phyloP scores from a whole-genome alignment of 2,113 vertebrate species.

The Melanostigma gelatinosum region DNA sequence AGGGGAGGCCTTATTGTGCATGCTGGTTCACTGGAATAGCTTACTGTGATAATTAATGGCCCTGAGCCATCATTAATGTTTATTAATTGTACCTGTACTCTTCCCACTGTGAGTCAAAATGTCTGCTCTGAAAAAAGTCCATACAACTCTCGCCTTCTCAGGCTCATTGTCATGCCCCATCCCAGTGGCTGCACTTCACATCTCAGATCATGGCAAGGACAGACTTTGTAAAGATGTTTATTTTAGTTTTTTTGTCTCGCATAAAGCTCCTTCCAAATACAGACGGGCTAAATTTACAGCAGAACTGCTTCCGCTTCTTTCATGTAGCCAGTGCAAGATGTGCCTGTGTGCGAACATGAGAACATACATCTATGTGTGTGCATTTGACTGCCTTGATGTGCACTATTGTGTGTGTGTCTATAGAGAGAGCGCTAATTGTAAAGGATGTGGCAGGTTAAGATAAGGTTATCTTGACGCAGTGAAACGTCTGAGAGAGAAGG shows the following conservation, averaged over 20 bases:
- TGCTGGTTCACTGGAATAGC: neutral
- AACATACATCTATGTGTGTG: conserved; percentile 32
- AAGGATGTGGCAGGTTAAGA: conserved; percentile 97
- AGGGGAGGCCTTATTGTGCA: neutral
- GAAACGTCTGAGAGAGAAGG: conserved; percentile 89
- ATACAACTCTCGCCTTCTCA: conserved; percentile 29
- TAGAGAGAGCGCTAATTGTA: conserved; percentile 93
- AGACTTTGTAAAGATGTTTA: neutral
- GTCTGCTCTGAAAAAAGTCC: neutral
- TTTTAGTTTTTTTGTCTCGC: neutral
- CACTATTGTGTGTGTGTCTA: conserved; percentile 54
- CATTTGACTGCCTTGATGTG: conserved; percentile 21
- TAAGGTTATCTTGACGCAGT: conserved; percentile 95
- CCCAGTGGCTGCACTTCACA: conserved; percentile 46
- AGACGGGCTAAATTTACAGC: conserved; percentile 10
- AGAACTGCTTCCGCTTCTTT: conserved; percentile 3
- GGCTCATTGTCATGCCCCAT: conserved; percentile 49
- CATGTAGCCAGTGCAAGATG: neutral
- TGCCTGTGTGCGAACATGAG: conserved; percentile 28
- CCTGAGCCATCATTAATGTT: neutral
- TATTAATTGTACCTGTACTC: neutral
- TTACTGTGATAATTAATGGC: neutral
- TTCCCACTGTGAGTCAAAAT: neutral
- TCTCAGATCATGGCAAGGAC: conserved; percentile 14
- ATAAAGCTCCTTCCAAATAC: neutral